phyloP scores from a whole-genome alignment of 2,113 vertebrate species.

The Ammodytes dubius region DNA sequence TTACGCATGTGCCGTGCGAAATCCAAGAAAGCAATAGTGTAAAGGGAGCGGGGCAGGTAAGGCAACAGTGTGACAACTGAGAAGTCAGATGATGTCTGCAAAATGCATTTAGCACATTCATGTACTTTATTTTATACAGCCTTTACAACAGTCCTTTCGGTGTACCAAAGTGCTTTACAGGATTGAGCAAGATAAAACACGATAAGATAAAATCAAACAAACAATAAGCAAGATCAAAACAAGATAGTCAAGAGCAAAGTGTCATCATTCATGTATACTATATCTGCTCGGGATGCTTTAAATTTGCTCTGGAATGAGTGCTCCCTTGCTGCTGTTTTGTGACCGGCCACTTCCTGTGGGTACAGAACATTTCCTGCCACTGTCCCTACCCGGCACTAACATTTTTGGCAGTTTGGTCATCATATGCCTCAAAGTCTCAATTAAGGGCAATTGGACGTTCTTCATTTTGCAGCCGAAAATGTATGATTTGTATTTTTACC shows the following conservation, averaged over 20 bases:
- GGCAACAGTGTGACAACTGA: background rate
- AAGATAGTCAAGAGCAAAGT: no score
- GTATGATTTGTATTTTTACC: conserved; percentile 46
- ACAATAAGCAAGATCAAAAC: no score
- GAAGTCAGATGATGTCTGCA: background rate
- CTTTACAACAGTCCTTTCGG: no score
- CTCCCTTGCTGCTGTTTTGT: conserved; percentile 30
- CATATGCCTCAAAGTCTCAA: conserved; percentile 2
- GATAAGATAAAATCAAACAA: no score
- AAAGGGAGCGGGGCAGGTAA: no score
- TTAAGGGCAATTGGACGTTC: conserved; percentile 4
- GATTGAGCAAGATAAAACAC: no score
- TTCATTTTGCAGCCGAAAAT: conserved; percentile 15
- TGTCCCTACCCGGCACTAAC: conserved; percentile 23
- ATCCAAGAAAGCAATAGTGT: no score
- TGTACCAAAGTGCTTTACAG: no score
- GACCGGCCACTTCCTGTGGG: conserved; percentile 67
- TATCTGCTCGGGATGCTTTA: background rate
- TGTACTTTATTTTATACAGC: no score
- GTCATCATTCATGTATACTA: background rate
- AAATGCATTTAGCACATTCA: background rate
- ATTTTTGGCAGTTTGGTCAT: conserved; percentile 33
- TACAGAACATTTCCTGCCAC: conserved; percentile 40
- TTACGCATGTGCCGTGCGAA: no score
- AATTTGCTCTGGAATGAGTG: conserved; percentile 31